Evolutionary conservation across 53 echinoderm and acorn worm genomes (phyloP).

Genomic region (Temnopleurus reevesii): DNA sequence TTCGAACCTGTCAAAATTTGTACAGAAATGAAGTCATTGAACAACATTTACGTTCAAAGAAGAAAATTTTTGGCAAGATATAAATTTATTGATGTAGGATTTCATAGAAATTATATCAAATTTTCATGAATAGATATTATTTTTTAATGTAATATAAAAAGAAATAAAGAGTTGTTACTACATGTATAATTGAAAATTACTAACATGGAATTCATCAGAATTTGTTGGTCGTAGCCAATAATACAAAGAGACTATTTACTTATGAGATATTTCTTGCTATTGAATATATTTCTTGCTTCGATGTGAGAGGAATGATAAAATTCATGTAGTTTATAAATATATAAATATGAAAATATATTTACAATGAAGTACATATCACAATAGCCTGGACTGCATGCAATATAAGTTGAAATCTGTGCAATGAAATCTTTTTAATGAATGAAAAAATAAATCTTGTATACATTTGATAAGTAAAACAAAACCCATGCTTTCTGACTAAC

Average conservation of each 20-base stretch:
- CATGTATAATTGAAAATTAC: no score
- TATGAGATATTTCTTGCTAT: not conserved
- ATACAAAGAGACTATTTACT: not conserved
- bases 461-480: constrained; percentile 45
- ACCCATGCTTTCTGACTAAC: not conserved
- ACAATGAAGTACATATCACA: constrained; percentile 52
- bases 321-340: constrained; percentile 35
- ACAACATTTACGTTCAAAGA: no score
- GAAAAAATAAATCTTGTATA: constrained; percentile 54
- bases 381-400: constrained; percentile 53
- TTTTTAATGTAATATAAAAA: no score
- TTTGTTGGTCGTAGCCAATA: no score
- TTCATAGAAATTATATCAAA: no score
- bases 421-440: constrained; percentile 57
- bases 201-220: no score
- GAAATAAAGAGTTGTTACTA: no score
- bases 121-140: no score
- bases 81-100: no score
- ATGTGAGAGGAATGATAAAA: not conserved
- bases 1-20: no score
- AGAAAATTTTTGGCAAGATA: no score
- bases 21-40: no score
- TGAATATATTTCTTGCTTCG: not conserved
- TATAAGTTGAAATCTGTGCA: constrained; percentile 23
- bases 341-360: constrained; percentile 58